Evolutionary conservation across 1,140 invertebrate species (phyloP), one percentile per base, ranked within the genome.

Genomic region (Adoxophyes honmai): DNA sequence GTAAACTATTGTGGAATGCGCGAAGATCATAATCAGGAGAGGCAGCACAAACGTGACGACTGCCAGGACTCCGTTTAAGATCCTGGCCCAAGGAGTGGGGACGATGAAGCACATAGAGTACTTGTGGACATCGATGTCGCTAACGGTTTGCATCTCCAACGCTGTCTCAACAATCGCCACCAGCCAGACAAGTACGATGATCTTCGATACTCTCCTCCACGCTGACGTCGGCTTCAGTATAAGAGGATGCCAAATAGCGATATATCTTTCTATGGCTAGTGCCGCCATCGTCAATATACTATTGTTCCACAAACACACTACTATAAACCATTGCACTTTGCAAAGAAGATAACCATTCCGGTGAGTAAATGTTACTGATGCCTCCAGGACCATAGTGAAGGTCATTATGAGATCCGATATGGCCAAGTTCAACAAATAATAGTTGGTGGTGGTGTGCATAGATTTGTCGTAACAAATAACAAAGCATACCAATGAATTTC

Each of bases 251-350:
- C 53, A 55, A 28, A 55, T 55, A 1, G 53, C 53, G 11, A 55
- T 28, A 21, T 55, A 55, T 4, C 53, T 36, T 16, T 55, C 53
- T 16, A 55, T 36, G 18, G 53, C 34, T 36, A 55, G n/a, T 13
- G 53, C 36, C 1, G 53, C 35, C 34, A 55, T 38, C 13, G 34
- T 55, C n/a, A 55, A 18, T 9, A 37, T 37, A 14, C 53, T 18
- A 18, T 35, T 15, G 18, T 38, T 38, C 34, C 34, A 55, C 34
- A 55, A 38, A 9, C 28, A 55, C 9, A 55, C n/a, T 2, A 38
- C 21, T 7, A 35, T 16, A 38, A 55, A 55, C 34, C 34, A 55
- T 10, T 55, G 53, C n/a, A 55, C 14, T 28, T 16, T 34, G 18
- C 53, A 55, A 16, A n/a, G 15, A 13, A 55, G 10, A 2, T 15